Evolutionary conservation across 2,797 vertebrate species (phyloP).

Genomic region (Phrynocephalus vlangalii): DNA sequence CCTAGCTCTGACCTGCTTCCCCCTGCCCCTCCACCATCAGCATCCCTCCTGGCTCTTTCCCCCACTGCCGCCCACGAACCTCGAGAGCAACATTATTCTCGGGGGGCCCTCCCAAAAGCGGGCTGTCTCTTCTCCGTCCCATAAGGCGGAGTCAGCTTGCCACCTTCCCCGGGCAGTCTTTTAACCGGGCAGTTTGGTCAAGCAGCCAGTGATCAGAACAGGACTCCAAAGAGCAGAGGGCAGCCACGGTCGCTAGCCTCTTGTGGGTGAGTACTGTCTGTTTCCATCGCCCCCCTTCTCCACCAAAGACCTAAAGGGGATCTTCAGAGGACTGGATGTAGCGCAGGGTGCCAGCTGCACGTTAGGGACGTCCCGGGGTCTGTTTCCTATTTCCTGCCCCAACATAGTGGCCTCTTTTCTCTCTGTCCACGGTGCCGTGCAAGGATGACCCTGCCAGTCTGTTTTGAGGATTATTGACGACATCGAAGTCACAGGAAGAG

Average conservation of each 20-base stretch:
- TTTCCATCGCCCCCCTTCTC: too few relatives aligned
- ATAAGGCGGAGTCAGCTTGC: background rate
- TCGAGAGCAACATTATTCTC: background rate
- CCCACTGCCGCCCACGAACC: too few relatives aligned
- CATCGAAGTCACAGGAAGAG: too few relatives aligned
- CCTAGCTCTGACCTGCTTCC: background rate
- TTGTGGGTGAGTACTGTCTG: background rate
- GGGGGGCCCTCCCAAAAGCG: background rate
- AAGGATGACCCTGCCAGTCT: background rate
- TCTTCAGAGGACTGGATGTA: too few relatives aligned
- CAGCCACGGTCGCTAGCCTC: background rate
- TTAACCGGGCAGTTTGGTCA: constrained; percentile 6
- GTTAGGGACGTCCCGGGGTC: background rate
- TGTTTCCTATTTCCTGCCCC: background rate
- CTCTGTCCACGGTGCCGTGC: background rate
- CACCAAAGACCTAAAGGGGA: too few relatives aligned
- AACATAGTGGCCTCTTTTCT: too few relatives aligned
- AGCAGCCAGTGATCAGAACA: background rate
- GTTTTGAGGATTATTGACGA: background rate
- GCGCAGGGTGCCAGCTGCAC: background rate
- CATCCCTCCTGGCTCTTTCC: too few relatives aligned
- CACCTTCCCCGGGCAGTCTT: background rate
- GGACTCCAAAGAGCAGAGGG: background rate
- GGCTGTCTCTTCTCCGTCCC: constrained; percentile 1
- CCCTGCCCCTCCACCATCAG: background rate